phyloP scores from a whole-genome alignment of 2,888 invertebrate genomes.

The Hydrotaea diabolus region DNA sequence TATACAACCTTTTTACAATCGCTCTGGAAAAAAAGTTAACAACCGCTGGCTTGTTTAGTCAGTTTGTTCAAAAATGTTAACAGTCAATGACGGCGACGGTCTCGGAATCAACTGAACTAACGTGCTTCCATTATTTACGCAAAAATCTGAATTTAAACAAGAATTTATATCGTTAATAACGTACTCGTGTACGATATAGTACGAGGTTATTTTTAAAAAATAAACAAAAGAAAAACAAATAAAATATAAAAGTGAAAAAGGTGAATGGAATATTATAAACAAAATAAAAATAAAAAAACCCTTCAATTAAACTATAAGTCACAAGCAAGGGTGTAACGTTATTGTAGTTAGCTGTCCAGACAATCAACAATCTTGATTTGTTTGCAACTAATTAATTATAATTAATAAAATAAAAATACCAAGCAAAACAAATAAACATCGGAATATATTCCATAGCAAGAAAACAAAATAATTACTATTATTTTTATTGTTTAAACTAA shows the following conservation, averaged over 20 bases:
- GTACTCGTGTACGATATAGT: neutral
- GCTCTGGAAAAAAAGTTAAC: slow-evolving; percentile 42
- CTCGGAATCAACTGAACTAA: slow-evolving; percentile 36
- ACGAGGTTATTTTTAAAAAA: slow-evolving; percentile 5
- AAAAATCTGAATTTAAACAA: neutral
- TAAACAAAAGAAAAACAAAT: neutral
- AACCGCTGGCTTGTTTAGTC: slow-evolving; percentile 20
- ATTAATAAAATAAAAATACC: neutral
- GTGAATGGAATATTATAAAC: slow-evolving; percentile 32
- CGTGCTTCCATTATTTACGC: neutral
- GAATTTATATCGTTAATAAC: too few species aligned
- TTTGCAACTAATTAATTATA: slow-evolving; percentile 13
- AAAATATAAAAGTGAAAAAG: slow-evolving; percentile 19
- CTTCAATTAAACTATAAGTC: neutral
- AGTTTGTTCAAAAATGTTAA: slow-evolving; percentile 52
- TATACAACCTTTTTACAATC: slow-evolving; percentile 36
- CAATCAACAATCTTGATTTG: neutral
- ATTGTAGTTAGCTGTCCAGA: neutral
- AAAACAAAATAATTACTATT: too few species aligned
- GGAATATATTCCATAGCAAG: too few species aligned
- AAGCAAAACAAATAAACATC: neutral
- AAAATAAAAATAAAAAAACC: neutral
- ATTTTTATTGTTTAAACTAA: too few species aligned
- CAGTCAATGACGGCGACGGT: slow-evolving; percentile 42
- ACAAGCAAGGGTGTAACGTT: neutral